phyloP scores from a whole-genome alignment of 2,113 vertebrate species.

The Eonycteris spelaea region DNA sequence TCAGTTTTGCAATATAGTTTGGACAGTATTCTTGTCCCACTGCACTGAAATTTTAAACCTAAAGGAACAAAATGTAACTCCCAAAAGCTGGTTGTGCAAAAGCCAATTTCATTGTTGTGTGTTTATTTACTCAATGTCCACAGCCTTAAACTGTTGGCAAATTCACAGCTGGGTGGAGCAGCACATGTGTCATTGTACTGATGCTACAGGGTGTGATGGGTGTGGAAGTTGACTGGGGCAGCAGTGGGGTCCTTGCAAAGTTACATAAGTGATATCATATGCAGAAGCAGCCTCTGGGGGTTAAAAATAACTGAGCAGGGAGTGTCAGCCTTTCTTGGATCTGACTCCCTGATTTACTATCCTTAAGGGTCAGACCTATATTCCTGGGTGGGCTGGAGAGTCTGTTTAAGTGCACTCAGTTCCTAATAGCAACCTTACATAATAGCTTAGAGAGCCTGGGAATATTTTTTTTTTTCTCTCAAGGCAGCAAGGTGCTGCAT shows the following conservation, averaged over 20 bases:
- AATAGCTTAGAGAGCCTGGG: conserved; percentile 15
- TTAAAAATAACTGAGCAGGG: conserved; percentile 80
- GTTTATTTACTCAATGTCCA: conserved; percentile 29
- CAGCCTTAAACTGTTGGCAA: conserved; percentile 39
- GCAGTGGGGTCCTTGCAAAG: conserved; percentile 56
- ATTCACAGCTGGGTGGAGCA: neutral
- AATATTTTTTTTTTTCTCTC: neutral
- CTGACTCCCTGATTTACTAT: conserved; percentile 72
- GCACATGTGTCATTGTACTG: neutral
- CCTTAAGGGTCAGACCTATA: conserved; percentile 72
- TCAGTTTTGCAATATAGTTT: neutral
- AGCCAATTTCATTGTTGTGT: neutral
- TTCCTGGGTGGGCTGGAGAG: conserved; percentile 80
- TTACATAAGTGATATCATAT: conserved; percentile 71
- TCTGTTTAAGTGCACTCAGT: conserved; percentile 36
- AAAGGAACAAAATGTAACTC: conserved; percentile 38
- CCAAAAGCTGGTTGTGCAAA: conserved; percentile 47
- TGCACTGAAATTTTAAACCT: conserved; percentile 56
- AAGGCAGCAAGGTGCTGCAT: conserved; percentile 44
- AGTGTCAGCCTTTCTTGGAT: conserved; percentile 77
- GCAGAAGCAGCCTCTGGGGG: conserved; percentile 71
- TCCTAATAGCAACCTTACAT: conserved; percentile 7
- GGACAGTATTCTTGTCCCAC: neutral
- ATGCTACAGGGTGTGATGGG: neutral
- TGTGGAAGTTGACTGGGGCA: neutral